Evolutionary conservation across 1,140 invertebrate species (phyloP).

Genomic region (Schmidtea mediterranea): DNA sequence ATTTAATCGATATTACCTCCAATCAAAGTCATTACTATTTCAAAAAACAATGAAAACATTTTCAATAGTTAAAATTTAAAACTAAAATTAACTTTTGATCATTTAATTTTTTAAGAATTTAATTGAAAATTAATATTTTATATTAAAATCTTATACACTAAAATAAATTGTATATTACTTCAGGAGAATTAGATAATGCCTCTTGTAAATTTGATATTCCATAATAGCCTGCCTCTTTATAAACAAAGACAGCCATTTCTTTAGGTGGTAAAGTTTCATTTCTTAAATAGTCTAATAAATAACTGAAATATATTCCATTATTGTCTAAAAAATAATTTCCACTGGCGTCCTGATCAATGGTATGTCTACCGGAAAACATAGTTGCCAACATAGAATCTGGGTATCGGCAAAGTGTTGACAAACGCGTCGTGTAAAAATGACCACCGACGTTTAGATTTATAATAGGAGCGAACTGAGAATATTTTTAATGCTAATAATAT

Average conservation of each 20-base stretch:
- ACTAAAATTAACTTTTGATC: too few relatives aligned
- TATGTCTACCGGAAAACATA: constrained; percentile 22
- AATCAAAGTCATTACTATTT: too few relatives aligned
- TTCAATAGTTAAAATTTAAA: constrained; percentile 14
- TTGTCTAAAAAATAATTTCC: constrained; percentile 20
- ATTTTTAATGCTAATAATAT: too few relatives aligned
- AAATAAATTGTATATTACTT: constrained; percentile 12
- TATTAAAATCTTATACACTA: constrained; percentile 17
- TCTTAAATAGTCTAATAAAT: constrained; percentile 18
- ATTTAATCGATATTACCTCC: too few relatives aligned
- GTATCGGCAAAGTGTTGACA: constrained; percentile 17
- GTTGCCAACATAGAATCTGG: constrained; percentile 18
- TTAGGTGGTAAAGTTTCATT: constrained; percentile 15
- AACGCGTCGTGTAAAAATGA: constrained; percentile 16
- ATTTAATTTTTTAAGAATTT: too few relatives aligned
- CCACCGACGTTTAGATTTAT: constrained; percentile 22
- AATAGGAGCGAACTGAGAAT: constrained; percentile 7
- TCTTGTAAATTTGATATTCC: constrained; percentile 15
- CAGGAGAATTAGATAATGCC: constrained; percentile 13
- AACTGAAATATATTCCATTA: constrained; percentile 15
- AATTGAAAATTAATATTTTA: too few relatives aligned
- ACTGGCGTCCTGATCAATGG: constrained; percentile 18
- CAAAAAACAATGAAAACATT: constrained; percentile 13
- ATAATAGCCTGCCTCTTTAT: constrained; percentile 17
- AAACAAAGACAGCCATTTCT: constrained; percentile 13